Evolutionary conservation across 1,140 invertebrate species (phyloP).

Genomic region (Drosophila kikkawai): DNA sequence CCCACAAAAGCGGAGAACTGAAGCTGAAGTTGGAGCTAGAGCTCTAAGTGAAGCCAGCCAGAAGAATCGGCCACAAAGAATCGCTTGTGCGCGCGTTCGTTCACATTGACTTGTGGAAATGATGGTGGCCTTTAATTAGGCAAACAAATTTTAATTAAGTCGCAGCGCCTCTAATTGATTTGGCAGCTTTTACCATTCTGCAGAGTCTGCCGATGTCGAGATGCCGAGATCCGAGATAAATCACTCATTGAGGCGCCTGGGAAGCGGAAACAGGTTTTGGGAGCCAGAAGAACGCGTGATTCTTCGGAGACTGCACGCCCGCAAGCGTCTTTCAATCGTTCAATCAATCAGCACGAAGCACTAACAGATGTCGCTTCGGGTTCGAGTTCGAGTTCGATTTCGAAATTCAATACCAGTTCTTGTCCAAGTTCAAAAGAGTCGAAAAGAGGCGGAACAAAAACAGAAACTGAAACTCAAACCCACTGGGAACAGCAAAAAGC

Average conservation of each 20-base stretch:
- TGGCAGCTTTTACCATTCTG: constrained; percentile 35
- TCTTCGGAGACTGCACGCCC: constrained; percentile 23
- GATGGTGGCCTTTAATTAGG: constrained; percentile 60
- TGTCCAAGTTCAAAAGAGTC: constrained; percentile 69
- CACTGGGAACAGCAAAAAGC: constrained; percentile 9
- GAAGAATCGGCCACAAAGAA: constrained; percentile 53
- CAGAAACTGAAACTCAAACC: constrained; percentile 48
- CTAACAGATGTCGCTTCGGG: constrained; percentile 22
- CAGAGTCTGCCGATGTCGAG: constrained; percentile 6
- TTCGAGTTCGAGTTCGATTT: constrained; percentile 11
- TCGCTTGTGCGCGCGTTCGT: constrained; percentile 62
- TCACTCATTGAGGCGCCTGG: constrained; percentile 42
- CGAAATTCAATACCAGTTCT: constrained; percentile 71
- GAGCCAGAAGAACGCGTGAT: constrained; percentile 22
- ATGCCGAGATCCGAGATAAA: constrained; percentile 23
- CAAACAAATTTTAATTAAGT: constrained; percentile 80
- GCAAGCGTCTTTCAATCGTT: constrained; percentile 32
- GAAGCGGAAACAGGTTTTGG: constrained; percentile 52
- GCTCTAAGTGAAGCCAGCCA: constrained; percentile 17
- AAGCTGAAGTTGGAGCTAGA: constrained; percentile 23
- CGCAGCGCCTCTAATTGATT: constrained; percentile 75
- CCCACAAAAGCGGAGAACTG: constrained; percentile 65
- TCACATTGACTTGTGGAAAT: constrained; percentile 64
- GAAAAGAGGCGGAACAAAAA: constrained; percentile 56
- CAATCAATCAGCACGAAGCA: constrained; percentile 40